Evolutionary conservation across 2,888 invertebrate genomes (phyloP), one percentile per base, ranked within the genome.

Genomic region (Nineta flava): DNA sequence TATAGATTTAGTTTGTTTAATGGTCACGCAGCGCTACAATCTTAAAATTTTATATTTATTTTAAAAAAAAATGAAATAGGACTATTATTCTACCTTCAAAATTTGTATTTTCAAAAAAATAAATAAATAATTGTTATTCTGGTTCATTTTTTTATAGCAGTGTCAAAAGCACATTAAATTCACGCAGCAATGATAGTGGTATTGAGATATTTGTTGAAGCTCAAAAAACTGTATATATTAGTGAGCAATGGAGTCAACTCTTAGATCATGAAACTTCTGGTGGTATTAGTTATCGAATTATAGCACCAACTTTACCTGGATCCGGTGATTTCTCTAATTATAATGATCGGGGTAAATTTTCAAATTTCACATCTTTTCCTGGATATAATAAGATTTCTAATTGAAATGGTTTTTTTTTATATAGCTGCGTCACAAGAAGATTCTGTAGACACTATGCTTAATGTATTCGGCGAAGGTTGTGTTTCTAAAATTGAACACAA

Each of bases 311-410:
- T 58, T 65, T 90, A 55, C 87, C 87, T 52, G 81, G 82, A 3
- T 85, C 86, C 55, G 90, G 88, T 1, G 88, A 92, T 66, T 88
- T 87, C 62, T 77, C 83, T 9, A 81, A 77, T 55, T 91, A 79
- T 67, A 79, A 72, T 63, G 71, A 81, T 54, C 90, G 85, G 83
- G 76, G 91, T 81, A 69, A 63, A 56, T n/a, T 31, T 16, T 12
- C 38, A 13, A 32, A 9, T 44, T 9, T 13, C 15, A 46, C 2
- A 17, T 5, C 4, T 16, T 43, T 6, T 7, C 16, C n/a, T 26
- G 2, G 7, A 26, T 26, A n/a, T n/a, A n/a, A 10, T 26, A 45
- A 17, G 16, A 45, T 45, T 15, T 26, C 9, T 21, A 45, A 3
- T 9, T 10, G 7, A 41, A 12, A 9, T 41, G 15, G 15, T 42